A percentile compares a stretch with the other conserved stretches of the same genome.
Conservation (phyloP, 2,888 invertebrate species). For the Scaptomyza parva region DNA sequence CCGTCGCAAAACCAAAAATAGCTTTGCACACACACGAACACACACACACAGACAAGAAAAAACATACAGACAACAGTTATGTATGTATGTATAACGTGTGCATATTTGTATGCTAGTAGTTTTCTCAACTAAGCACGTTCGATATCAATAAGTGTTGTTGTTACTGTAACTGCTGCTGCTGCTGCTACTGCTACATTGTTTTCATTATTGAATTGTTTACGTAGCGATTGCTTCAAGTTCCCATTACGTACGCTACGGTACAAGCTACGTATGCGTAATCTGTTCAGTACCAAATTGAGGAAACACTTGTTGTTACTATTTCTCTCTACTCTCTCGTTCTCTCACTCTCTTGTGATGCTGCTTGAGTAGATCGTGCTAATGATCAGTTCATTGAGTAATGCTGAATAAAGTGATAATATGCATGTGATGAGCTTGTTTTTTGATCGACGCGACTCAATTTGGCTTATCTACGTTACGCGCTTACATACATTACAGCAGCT, state of each 20-base stretch:
- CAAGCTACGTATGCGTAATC: conserved; percentile 49
- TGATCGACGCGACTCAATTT: conserved; percentile 32
- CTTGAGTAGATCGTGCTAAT: conserved; percentile 45
- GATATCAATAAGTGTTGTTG: conserved; percentile 12
- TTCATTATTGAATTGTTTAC: conserved; percentile 47
- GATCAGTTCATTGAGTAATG: conserved; percentile 50
- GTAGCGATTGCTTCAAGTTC: conserved; percentile 19
- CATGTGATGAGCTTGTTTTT: conserved; percentile 6
- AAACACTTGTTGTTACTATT: conserved; percentile 47
- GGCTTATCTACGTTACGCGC: conserved; percentile 51
- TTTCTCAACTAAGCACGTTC: conserved; percentile 57
- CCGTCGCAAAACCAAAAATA: conserved; percentile 51
- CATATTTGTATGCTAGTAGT: conserved; percentile 25
- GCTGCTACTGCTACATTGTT: conserved; percentile 22
- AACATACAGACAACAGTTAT: neutral
- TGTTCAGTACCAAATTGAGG: conserved; percentile 18
- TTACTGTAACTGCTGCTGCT: conserved; percentile 24
- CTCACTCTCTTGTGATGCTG: neutral
- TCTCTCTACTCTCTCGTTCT: neutral
- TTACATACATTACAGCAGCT: conserved; percentile 28
- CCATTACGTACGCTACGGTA: neutral
- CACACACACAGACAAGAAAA: conserved; percentile 20
- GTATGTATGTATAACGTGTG: neutral
- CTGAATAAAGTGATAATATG: conserved; percentile 42
- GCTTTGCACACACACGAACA: conserved; percentile 42